Evolutionary conservation across 1,140 invertebrate species (phyloP), one percentile per base, ranked within the genome.

Genomic region (Nasonia vitripennis): DNA sequence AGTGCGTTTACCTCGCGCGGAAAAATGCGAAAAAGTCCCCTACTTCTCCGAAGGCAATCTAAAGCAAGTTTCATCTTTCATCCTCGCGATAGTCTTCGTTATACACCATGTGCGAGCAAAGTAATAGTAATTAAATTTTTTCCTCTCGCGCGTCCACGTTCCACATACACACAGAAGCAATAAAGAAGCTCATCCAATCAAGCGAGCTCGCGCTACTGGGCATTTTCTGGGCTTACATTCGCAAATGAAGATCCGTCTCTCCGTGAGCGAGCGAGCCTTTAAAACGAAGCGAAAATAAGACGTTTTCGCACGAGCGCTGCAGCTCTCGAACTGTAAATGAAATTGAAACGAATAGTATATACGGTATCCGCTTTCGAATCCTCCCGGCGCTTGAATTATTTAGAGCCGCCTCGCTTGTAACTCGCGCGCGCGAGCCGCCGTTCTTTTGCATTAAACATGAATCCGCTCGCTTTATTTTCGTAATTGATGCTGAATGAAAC

Each of bases 101-200:
- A 37, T 37, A 11, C 45, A 10, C 27, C 3, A 9, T 27, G n/a
- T 31, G 1, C 20, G 62, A 9, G 55, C 27, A 34, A 41, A 84
- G 62, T 84, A 84, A 48, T 68, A 70, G 31, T 84, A 84, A 84
- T 84, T 84, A 78, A 37, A 83, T 78, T 84, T 77, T 70, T 78
- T 34, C 45, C n/a, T 27, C 23, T 27, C 9, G 4, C 37, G 9
- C 74, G 14, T 45, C 3, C 34, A n/a, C 20, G 27, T 45, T 75
- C 11, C 79, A n/a, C 20, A 67, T 68, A 73, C 10, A 3, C 20
- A 20, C 37, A 27, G 27, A 17, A 67, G 73, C 27, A 78, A 68
- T 83, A 77, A 82, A 83, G 73, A 68, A 82, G 12, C 45, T 82
- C 80, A 73, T 11, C 23, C 55, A 67, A 83, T 67, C 71, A 77